These are phyloP conservation scores for Paramacrobiotus metropolitanus DNA, from an alignment of 1,140 invertebrate genomes.

Conservation along the genomic window DNA sequence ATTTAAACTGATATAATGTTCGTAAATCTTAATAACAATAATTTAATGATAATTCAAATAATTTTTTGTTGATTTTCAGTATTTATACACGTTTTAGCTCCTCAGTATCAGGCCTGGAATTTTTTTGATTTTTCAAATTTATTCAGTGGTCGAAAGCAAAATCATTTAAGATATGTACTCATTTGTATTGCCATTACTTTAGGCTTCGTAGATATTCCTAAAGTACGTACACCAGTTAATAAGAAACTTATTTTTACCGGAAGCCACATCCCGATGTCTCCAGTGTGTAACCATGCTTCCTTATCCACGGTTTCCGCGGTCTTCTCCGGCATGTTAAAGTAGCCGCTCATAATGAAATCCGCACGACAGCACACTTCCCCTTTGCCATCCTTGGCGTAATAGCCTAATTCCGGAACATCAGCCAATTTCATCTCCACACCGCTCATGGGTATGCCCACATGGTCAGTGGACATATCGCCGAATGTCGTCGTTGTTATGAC, in stretches of 20 bases:
- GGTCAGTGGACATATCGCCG: conserved; percentile 19
- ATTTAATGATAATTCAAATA: neutral
- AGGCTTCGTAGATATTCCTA: no score
- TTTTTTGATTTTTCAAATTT: neutral
- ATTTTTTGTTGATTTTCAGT: neutral
- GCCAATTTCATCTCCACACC: conserved; percentile 23
- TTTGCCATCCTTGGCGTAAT: conserved; percentile 59
- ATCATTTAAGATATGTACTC: neutral
- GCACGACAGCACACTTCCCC: conserved; percentile 27
- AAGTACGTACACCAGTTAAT: no score
- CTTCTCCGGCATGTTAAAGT: conserved; percentile 20
- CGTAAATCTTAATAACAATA: neutral
- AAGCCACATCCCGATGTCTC: conserved; percentile 21
- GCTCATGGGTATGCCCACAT: conserved; percentile 23
- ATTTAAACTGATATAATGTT: neutral
- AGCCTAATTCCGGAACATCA: conserved; percentile 32
- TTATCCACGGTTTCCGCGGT: conserved; percentile 20
- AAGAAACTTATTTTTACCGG: no score
- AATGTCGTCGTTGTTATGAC: conserved; percentile 18
- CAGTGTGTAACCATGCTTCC: conserved; percentile 19
- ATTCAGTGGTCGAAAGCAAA: neutral
- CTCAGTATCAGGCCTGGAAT: neutral
- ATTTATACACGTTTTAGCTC: neutral
- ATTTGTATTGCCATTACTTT: neutral
- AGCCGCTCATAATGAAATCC: conserved; percentile 25